These are phyloP conservation scores for Telmatherina bonti DNA, from an alignment of 2,797 vertebrate species.

Conservation along the genomic window DNA sequence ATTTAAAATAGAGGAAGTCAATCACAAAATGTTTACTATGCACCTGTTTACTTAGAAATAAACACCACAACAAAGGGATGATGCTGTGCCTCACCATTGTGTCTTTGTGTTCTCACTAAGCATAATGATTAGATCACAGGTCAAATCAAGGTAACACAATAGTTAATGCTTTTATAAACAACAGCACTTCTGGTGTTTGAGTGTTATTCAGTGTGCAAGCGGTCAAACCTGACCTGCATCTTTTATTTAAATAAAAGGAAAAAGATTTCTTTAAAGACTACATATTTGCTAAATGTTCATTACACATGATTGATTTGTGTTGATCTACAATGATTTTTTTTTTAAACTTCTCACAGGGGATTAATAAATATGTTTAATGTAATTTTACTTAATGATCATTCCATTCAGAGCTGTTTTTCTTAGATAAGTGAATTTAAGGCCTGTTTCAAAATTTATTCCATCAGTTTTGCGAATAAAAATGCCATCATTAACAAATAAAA, in stretches of 20 bases:
- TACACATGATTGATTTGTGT: too few species aligned
- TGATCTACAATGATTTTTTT: too few species aligned
- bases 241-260: too few species aligned
- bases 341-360: too few species aligned
- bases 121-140: background rate
- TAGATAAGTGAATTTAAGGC: background rate
- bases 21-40: background rate
- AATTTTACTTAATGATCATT: too few species aligned
- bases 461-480: too few species aligned
- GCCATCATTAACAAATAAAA: too few species aligned
- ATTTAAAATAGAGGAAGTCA: background rate
- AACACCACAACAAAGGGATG: background rate
- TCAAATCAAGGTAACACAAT: slow-evolving; percentile 13
- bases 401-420: too few species aligned
- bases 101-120: background rate
- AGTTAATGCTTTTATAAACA: slow-evolving; percentile 4
- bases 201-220: background rate
- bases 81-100: slow-evolving; percentile 4
- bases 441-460: background rate
- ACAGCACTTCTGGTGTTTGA: background rate
- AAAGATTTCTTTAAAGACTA: too few species aligned
- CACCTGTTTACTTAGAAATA: background rate
- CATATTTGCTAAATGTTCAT: too few species aligned
- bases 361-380: too few species aligned
- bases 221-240: too few species aligned